phyloP scores from a whole-genome alignment of 2,797 vertebrate species.

The Bovichtus variegatus region DNA sequence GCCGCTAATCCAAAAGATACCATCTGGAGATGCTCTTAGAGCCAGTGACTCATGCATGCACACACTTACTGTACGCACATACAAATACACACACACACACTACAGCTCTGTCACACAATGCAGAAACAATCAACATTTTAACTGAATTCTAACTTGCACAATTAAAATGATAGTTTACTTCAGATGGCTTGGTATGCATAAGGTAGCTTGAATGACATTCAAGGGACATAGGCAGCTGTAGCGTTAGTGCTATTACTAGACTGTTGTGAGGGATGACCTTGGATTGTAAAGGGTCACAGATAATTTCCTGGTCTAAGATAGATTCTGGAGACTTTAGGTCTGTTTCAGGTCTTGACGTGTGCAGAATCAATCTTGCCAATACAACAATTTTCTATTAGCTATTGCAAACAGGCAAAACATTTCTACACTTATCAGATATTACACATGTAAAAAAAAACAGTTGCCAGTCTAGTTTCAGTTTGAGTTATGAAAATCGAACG shows the following conservation, averaged over 20 bases:
- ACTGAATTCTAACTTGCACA: constrained; percentile 13
- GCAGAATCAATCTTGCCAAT: constrained; percentile 1
- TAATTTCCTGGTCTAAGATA: constrained; percentile 11
- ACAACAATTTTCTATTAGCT: neutral
- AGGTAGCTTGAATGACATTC: neutral
- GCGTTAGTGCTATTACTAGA: neutral
- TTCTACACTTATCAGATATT: neutral
- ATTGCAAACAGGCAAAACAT: neutral
- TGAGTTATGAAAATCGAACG: neutral
- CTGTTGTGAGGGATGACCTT: constrained; percentile 14
- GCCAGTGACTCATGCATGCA: constrained; percentile 63
- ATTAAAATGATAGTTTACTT: neutral
- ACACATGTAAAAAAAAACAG: neutral
- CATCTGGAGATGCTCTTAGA: constrained; percentile 74
- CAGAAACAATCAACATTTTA: constrained; percentile 12
- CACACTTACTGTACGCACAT: constrained; percentile 45
- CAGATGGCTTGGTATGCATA: too few relatives aligned
- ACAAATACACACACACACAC: constrained; percentile 41
- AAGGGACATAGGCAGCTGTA: neutral
- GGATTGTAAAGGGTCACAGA: constrained; percentile 1
- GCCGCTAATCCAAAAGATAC: constrained; percentile 76
- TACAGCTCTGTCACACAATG: constrained; percentile 34
- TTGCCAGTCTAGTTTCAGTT: neutral
- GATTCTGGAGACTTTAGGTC: constrained; percentile 9
- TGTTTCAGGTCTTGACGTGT: neutral